Conservation (phyloP, 2,113 vertebrate genomes). For the Stegastes partitus region DNA sequence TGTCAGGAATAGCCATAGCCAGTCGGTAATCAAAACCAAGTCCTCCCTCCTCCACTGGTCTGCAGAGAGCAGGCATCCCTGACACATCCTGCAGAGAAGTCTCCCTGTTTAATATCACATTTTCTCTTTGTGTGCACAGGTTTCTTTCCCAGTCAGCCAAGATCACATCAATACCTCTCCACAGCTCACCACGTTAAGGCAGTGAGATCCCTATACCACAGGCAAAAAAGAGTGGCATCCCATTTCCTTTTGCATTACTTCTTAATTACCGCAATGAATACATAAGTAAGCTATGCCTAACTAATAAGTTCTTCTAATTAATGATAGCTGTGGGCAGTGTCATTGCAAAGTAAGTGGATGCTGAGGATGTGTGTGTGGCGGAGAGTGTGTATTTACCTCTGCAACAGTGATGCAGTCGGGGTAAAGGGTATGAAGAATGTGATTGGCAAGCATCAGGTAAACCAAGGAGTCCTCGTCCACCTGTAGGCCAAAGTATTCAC, state of each 20-base stretch:
- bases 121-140: conserved; percentile 47
- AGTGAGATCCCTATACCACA: conserved; percentile 38
- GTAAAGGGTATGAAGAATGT: conserved; percentile 91
- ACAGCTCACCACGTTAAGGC: conserved; percentile 13
- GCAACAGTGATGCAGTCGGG: conserved; percentile 95
- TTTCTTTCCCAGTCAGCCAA: conserved; percentile 36
- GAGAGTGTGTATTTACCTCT: conserved; percentile 87
- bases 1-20: conserved; percentile 98
- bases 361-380: conserved; percentile 46
- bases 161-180: conserved; percentile 41
- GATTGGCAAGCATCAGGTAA: conserved; percentile 96
- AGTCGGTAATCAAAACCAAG: conserved; percentile 96
- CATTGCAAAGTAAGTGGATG: conserved; percentile 60
- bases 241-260: conserved; percentile 64
- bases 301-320: conserved; percentile 74
- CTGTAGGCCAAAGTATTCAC: conserved; percentile 97
- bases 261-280: conserved; percentile 75
- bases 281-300: conserved; percentile 50
- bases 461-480: conserved; percentile 96
- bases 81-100: conserved; percentile 91
- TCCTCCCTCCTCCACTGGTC: conserved; percentile 90
- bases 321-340: conserved; percentile 68
- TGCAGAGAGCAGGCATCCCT: conserved; percentile 96
- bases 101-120: conserved; percentile 44
- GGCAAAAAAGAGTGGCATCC: conserved; percentile 48